A percentile compares a stretch with the other conserved stretches of the same genome.
These are phyloP conservation scores for Psittacula cyanocephala DNA, from an alignment of 2,113 vertebrate species.

Conservation along the genomic window DNA sequence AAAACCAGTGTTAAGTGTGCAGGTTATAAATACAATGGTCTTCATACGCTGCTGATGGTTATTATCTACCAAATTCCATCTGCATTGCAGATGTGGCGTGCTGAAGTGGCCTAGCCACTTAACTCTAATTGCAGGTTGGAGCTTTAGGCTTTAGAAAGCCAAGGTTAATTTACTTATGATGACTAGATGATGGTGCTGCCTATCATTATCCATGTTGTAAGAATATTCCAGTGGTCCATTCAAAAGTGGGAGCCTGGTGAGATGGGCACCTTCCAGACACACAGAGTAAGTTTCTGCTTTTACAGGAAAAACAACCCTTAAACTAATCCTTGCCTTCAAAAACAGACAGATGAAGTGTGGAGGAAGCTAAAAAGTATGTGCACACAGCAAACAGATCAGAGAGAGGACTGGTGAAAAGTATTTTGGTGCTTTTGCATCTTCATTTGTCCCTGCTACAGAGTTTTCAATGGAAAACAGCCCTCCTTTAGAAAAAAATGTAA, in stretches of 20 bases:
- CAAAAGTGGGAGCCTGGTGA: background rate
- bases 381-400: background rate
- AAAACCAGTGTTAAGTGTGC: background rate
- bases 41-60: background rate
- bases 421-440: background rate
- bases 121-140: background rate
- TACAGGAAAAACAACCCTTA: background rate
- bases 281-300: background rate
- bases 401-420: too few relatives aligned
- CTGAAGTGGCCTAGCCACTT: background rate
- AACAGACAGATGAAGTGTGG: background rate
- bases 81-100: background rate
- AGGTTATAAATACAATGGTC: background rate
- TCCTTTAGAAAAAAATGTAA: background rate
- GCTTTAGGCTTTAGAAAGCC: background rate
- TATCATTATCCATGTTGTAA: background rate
- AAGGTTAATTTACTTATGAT: background rate
- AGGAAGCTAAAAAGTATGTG: background rate
- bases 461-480: background rate
- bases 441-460: background rate
- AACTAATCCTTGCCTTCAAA: background rate
- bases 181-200: background rate
- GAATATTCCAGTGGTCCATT: background rate
- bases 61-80: background rate
- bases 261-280: background rate